These are phyloP conservation scores for Corbicula japonica DNA, from an alignment of 2,888 invertebrate species.

Conservation along the genomic window DNA sequence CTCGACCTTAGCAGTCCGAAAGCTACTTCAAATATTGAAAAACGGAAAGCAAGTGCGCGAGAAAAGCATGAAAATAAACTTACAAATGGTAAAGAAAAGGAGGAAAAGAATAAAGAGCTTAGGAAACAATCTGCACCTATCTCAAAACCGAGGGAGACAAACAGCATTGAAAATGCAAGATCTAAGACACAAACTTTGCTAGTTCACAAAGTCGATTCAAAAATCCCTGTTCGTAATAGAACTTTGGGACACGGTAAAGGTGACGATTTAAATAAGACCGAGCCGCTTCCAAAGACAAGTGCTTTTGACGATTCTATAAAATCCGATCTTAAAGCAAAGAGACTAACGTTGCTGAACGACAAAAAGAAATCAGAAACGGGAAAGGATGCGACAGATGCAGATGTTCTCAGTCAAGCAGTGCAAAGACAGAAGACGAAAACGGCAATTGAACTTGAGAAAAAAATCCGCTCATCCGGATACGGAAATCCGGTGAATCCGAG, in stretches of 20 bases:
- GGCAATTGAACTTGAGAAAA: conserved; percentile 37
- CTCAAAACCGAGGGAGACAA: conserved; percentile 13
- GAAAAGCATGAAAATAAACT: conserved; percentile 14
- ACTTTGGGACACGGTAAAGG: not conserved
- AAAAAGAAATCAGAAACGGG: conserved; percentile 8
- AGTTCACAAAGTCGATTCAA: conserved; percentile 19
- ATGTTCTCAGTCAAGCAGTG: conserved; percentile 4
- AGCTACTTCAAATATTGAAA: conserved; percentile 7
- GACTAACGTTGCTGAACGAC: conserved; percentile 12
- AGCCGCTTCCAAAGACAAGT: conserved; percentile 19
- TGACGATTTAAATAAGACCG: conserved; percentile 11
- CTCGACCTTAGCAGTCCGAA: conserved; percentile 20
- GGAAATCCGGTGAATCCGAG: conserved; percentile 56
- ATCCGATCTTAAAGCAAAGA: not conserved
- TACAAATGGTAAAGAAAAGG: conserved; percentile 8
- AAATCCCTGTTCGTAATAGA: conserved; percentile 23
- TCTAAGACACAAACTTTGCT: conserved; percentile 49
- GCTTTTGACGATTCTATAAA: conserved; percentile 17
- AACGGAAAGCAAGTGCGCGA: not conserved
- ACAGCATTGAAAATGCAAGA: not conserved
- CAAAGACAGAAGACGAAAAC: conserved; percentile 43
- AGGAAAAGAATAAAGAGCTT: conserved; percentile 9
- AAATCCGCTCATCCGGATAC: conserved; percentile 61
- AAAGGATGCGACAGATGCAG: conserved; percentile 1
- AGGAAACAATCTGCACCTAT: conserved; percentile 2